Evolutionary conservation across 2,888 invertebrate species (phyloP).

Genomic region (Euspilapteryx auroguttella): DNA sequence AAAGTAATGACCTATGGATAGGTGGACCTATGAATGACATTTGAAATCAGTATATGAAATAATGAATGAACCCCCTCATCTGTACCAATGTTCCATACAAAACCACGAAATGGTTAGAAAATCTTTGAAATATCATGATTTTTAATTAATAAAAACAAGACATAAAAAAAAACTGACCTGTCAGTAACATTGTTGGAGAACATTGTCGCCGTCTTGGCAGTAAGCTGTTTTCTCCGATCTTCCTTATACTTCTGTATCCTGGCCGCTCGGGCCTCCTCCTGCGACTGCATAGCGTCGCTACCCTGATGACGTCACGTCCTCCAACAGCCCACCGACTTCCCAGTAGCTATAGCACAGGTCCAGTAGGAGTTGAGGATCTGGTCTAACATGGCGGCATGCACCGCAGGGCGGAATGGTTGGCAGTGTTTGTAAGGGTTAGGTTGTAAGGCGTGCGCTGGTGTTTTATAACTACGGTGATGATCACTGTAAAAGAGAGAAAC

Average conservation of each 20-base stretch:
- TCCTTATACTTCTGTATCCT: conserved; percentile 74
- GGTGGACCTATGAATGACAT: too few relatives aligned
- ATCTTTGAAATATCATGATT: too few relatives aligned
- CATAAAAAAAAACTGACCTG: conserved; percentile 33
- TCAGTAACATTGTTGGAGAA: conserved; percentile 67
- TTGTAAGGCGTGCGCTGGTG: too few relatives aligned
- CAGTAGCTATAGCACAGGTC: conserved; percentile 20
- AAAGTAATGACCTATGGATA: too few relatives aligned
- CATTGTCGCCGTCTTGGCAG: conserved; percentile 60
- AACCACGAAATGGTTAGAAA: too few relatives aligned
- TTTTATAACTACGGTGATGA: too few relatives aligned
- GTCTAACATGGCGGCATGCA: conserved; percentile 52
- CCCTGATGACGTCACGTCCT: conserved; percentile 35
- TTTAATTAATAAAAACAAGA: too few relatives aligned
- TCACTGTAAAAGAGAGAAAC: too few relatives aligned
- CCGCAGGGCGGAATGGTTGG: conserved; percentile 50
- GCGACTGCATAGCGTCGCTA: conserved; percentile 35
- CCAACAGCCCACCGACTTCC: conserved; percentile 20
- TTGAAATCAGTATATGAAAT: too few relatives aligned
- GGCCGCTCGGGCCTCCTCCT: conserved; percentile 59
- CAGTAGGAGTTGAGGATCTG: conserved; percentile 23
- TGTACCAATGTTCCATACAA: too few relatives aligned
- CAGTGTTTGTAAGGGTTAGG: conserved; percentile 44
- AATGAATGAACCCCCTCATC: too few relatives aligned
- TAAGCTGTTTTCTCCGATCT: conserved; percentile 69